phyloP scores from a whole-genome alignment of 2,113 vertebrate genomes.

The Forbesichthys agassizii region DNA sequence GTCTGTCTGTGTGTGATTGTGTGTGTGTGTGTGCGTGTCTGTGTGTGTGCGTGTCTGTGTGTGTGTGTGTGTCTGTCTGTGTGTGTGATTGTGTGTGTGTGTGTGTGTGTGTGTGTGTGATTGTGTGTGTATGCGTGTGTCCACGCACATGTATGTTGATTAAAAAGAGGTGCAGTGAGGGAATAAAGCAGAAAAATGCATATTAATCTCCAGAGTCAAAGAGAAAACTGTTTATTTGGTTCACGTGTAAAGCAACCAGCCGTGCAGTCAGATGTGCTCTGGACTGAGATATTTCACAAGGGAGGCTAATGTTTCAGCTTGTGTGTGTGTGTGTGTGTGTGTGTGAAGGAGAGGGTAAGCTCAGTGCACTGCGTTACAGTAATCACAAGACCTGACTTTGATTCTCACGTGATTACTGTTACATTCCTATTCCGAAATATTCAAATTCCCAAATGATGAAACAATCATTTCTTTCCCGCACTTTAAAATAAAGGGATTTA shows the following conservation, averaged over 20 bases:
- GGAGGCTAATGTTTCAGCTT: conserved; percentile 31
- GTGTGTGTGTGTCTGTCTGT: not conserved
- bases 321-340: conserved; percentile 11
- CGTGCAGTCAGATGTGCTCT: conserved; percentile 50
- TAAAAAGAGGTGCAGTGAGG: conserved; percentile 42
- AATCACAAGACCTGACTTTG: not conserved
- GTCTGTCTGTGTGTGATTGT: not conserved
- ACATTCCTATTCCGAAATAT: no score
- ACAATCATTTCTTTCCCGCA: no score
- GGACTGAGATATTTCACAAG: conserved; percentile 45
- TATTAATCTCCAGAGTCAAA: conserved; percentile 55
- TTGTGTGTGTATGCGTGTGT: not conserved
- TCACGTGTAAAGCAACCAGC: conserved; percentile 58
- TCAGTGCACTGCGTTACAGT: not conserved
- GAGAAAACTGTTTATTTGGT: conserved; percentile 55
- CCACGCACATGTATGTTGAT: conserved; percentile 29
- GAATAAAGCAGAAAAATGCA: conserved; percentile 57
- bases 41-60: not conserved
- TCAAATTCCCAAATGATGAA: no score
- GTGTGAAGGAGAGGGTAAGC: not conserved
- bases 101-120: not conserved
- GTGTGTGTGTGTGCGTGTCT: not conserved
- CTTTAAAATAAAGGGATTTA: no score
- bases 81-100: not conserved
- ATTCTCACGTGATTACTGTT: not conserved